Conservation (phyloP, 2,113 vertebrate genomes). For the Lagopus muta region DNA sequence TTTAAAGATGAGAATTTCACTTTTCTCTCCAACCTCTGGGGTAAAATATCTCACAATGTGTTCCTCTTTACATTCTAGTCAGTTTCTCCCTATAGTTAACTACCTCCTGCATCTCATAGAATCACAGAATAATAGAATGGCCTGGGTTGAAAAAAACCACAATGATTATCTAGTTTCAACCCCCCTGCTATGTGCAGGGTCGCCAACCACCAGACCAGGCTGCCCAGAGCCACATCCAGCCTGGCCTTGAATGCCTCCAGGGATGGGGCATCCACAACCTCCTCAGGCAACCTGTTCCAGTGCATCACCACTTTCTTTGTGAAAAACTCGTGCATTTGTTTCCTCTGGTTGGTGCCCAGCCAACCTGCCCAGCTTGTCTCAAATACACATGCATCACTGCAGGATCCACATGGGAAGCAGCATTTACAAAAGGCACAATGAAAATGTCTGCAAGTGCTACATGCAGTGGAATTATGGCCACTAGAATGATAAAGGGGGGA, state of each 20-base stretch:
- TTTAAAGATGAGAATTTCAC: not conserved
- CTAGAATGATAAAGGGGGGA: constrained; percentile 33
- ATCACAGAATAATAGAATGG: too few relatives aligned
- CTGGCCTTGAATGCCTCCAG: too few relatives aligned
- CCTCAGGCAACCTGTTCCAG: too few relatives aligned
- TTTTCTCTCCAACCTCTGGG: not conserved
- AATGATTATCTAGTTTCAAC: too few relatives aligned
- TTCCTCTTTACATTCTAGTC: not conserved
- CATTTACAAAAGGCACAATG: constrained; percentile 59
- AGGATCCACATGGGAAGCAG: not conserved
- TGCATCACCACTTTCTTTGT: too few relatives aligned
- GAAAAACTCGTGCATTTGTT: not conserved
- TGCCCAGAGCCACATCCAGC: too few relatives aligned
- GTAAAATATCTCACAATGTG: not conserved
- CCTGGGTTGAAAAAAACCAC: too few relatives aligned
- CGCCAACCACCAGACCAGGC: too few relatives aligned
- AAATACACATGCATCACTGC: not conserved
- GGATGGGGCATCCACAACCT: too few relatives aligned
- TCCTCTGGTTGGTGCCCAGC: not conserved
- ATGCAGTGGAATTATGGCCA: constrained; percentile 64
- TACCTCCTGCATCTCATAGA: not conserved
- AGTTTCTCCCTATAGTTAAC: not conserved
- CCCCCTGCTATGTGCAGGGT: too few relatives aligned
- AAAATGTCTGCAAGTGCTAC: constrained; percentile 52
- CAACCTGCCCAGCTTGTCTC: not conserved